phyloP scores from a whole-genome alignment of 2,888 invertebrate species.

The Achlya flavicornis region DNA sequence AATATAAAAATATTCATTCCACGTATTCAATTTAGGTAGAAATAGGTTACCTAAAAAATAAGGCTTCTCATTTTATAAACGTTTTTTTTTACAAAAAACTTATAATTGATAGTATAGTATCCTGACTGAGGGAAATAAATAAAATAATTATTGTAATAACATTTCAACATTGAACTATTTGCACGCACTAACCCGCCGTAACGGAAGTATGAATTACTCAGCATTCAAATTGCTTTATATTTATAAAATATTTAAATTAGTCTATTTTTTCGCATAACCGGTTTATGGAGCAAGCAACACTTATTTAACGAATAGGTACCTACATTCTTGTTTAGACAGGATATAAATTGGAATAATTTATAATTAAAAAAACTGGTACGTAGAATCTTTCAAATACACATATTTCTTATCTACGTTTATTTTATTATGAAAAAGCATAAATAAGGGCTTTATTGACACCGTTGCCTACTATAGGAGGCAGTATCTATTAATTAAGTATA shows the following conservation, averaged over 20 bases:
- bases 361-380: background rate
- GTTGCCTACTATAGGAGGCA: background rate
- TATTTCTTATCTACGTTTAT: no score
- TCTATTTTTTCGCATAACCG: background rate
- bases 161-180: background rate
- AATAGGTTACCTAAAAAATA: no score
- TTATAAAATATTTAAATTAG: constrained; percentile 3
- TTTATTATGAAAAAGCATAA: background rate
- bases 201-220: constrained; percentile 3
- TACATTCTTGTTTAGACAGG: background rate
- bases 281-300: background rate
- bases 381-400: no score
- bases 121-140: no score
- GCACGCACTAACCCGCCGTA: background rate
- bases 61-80: no score
- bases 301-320: background rate
- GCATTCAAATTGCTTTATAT: background rate
- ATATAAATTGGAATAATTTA: background rate
- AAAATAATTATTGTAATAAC: background rate
- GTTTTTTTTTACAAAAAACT: no score
- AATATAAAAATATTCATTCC: no score
- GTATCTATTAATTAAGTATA: constrained; percentile 34
- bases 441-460: background rate
- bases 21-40: no score
- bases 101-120: no score